Evolutionary conservation across 1,140 invertebrate genomes (phyloP).

Genomic region (Diorhabda sublineata): DNA sequence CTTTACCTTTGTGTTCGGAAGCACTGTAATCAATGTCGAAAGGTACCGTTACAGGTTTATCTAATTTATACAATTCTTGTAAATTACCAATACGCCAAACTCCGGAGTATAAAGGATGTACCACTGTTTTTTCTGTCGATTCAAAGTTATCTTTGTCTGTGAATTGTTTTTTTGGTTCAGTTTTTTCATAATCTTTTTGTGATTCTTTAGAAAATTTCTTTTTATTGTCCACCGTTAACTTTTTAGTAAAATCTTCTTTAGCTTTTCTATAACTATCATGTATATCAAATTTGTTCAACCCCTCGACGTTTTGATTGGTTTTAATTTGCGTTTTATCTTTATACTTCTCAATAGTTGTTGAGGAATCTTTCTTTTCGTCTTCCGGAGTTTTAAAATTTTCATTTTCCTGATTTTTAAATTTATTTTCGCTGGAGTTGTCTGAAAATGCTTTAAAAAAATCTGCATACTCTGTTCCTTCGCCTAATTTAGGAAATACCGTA

Average conservation of each 20-base stretch:
- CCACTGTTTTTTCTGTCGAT: slow-evolving; percentile 12
- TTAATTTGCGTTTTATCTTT: not conserved
- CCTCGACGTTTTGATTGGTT: not conserved
- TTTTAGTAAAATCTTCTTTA: slow-evolving; percentile 1
- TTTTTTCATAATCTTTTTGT: not conserved
- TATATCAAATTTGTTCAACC: not conserved
- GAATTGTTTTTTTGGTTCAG: slow-evolving; percentile 5
- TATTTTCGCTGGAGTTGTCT: not conserved
- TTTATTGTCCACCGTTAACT: not conserved
- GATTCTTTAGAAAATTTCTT: not conserved
- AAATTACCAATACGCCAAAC: slow-evolving; percentile 1
- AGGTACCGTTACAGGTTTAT: slow-evolving; percentile 14
- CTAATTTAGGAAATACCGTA: not conserved
- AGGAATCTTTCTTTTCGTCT: not conserved
- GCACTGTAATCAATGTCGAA: slow-evolving; percentile 18
- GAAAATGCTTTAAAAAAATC: slow-evolving; percentile 6
- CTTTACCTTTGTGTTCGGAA: slow-evolving; percentile 6
- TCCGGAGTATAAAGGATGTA: slow-evolving; percentile 13
- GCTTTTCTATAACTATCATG: slow-evolving; percentile 1
- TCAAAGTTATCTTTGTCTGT: slow-evolving; percentile 10
- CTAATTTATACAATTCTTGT: slow-evolving; percentile 10
- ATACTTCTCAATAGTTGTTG: not conserved
- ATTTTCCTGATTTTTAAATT: not conserved
- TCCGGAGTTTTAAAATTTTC: not conserved
- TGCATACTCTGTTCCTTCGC: slow-evolving; percentile 3